Evolutionary conservation across 2,113 vertebrate species (phyloP).

Genomic region (Ciconia stormi): DNA sequence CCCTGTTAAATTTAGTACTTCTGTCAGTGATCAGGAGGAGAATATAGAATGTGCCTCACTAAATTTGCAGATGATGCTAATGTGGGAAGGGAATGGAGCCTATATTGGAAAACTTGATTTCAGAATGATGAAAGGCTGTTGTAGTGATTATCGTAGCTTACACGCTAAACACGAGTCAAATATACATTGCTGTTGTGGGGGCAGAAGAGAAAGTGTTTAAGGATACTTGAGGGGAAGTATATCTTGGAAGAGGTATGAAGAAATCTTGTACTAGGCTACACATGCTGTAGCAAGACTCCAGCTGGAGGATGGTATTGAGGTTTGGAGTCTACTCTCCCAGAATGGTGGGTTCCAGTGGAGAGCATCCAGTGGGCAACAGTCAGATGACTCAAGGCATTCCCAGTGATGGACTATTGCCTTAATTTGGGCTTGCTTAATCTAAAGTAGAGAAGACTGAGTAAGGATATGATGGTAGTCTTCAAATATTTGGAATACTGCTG

Average conservation of each 20-base stretch:
- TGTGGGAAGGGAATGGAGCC: not conserved
- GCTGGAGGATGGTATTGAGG: not conserved
- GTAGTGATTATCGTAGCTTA: not conserved
- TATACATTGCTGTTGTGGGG: not conserved
- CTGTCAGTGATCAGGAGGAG: not conserved
- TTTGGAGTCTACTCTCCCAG: not conserved
- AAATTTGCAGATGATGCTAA: not conserved
- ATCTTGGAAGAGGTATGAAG: not conserved
- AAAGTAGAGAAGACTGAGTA: not conserved
- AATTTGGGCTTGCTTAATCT: not conserved
- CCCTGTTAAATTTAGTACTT: not conserved
- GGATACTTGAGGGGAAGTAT: not conserved
- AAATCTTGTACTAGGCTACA: not conserved
- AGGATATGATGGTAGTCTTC: not conserved
- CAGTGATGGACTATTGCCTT: not conserved
- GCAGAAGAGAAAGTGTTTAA: not conserved
- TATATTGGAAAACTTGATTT: not conserved
- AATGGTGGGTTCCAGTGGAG: not conserved
- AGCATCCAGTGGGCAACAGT: not conserved
- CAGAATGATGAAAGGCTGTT: not conserved
- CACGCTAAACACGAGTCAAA: not conserved
- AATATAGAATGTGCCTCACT: not conserved
- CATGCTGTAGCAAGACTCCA: not conserved
- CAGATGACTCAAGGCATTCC: not conserved
- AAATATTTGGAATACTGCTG: not conserved